Percentiles rank a stretch among this genome's conserved stretches.
These are phyloP conservation scores for Pipistrellus nathusii DNA, from an alignment of 2,797 vertebrate genomes.

Conservation along the genomic window DNA sequence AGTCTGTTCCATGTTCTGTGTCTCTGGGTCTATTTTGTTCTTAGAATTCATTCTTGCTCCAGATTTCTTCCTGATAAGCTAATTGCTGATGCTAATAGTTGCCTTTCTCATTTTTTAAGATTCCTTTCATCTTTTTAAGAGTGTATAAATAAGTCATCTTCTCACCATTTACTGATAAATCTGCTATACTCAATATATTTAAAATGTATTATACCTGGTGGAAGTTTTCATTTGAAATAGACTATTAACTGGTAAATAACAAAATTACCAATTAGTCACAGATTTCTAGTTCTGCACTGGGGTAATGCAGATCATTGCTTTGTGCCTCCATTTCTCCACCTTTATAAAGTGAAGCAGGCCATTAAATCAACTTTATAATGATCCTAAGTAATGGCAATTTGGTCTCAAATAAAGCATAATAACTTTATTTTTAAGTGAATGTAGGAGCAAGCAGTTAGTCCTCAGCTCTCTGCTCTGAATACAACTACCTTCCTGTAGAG, in stretches of 20 bases:
- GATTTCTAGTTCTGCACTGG: neutral
- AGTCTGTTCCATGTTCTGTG: too few species aligned
- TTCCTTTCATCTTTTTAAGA: neutral
- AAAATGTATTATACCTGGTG: neutral
- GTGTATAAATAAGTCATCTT: neutral
- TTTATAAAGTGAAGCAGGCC: neutral
- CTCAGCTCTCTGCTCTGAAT: neutral
- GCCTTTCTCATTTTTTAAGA: slow-evolving; percentile 7
- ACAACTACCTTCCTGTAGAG: neutral
- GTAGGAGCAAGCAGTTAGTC: neutral
- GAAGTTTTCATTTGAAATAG: neutral
- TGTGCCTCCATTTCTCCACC: neutral
- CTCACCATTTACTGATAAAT: neutral
- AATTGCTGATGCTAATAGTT: neutral
- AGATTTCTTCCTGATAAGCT: slow-evolving; percentile 7
- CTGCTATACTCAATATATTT: neutral
- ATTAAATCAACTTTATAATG: neutral
- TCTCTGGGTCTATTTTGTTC: neutral
- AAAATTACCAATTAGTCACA: neutral
- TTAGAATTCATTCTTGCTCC: neutral
- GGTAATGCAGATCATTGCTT: neutral
- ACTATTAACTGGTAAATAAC: too few species aligned
- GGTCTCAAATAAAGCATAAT: neutral
- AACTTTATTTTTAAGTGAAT: neutral
- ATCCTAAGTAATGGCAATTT: neutral